Base-by-base conservation (phyloP, 1,140 invertebrate genomes). In the Polypedilum pembai region DNA sequence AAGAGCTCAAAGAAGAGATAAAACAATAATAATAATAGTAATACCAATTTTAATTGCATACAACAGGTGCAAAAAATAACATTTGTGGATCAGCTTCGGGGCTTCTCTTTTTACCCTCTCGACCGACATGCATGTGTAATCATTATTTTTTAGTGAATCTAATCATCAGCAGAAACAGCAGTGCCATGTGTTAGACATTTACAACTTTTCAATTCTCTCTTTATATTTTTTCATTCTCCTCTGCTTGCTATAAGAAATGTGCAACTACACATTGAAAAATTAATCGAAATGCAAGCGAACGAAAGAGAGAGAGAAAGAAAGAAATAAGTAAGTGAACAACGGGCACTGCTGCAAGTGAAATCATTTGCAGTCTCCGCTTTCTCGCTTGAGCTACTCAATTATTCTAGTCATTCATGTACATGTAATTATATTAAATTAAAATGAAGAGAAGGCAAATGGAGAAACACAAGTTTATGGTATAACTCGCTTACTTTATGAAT, bases 1-100 rank as follows among this genome's bases (percentile, higher is more conserved):
- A 56, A 33, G 41, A 10, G 15, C n/a, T 56, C 45, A 15, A n/a
- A 56, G 12, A 12, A 56, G 45, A 56, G 45, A 56, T 56, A 33
- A 33, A 56, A 56, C n/a, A 56, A 56, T 56, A 56, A 56, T 45
- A 66, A 66, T 69, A 21, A n/a, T 69, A 69, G 65, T 69, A 69
- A 66, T 66, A 66, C n/a, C 18, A 66, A 69, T 69, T 69, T 69
- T 69, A 69, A 69, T 69, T 69, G 65, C 20, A 69, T 69, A 69
- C 65, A 69, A 21, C 65, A 69, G 65, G 65, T 69, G 65, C 20
- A 69, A 69, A 69, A n/a, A 69, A 20, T 8, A 69, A 69, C 65
- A 69, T 21, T 69, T 69, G 65, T 69, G 20, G 17, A 69, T 69
- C 65, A 69, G 65, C 65, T 69, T 69, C 8, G 17, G 20, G 20